Evolutionary conservation across 2,888 invertebrate genomes (phyloP), one percentile per base, ranked within the genome.

Genomic region (Eledone cirrhosa): DNA sequence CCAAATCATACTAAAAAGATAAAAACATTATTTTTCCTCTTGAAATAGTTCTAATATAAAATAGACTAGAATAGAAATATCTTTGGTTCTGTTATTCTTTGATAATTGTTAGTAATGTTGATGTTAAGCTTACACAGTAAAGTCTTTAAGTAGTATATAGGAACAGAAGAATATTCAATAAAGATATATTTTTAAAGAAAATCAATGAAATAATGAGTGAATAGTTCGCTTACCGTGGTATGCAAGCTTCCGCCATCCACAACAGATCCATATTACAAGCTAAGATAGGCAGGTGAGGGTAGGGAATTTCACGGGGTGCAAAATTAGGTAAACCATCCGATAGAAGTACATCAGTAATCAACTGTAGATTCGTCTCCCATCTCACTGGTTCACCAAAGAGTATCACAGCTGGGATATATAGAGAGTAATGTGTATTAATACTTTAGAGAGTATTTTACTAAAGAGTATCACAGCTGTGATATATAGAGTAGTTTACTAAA

Each of bases 221-320:
- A 75, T 41, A 47, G 16, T 33, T 7, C 16, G 11, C 24, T 63
- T 89, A 93, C 92, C 94, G 92, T 1, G 94, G 94, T 89, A 93
- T 92, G 29, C 92, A 92, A 14, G 93, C 93, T 85, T 94, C 94
- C 2, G 94, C 93, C 91, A 94, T 93, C 93, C 93, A 94, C 78
- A 93, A 90, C 74, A 94, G 90, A 90, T 94, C 94, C 92, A 93
- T 93, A 85, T 94, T 94, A 86, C 94, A 94, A 0, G 93, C 94
- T 80, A 94, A 89, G n/a, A 94, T 88, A 48, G 94, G 94, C 82
- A 94, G 91, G 88, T 94, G 94, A 5, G 93, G 93, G 87, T 93
- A 92, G 31, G 93, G 92, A 82, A 92, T 87, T 74, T 87, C 87
- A 75, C 84, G 83, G 48, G 88, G 88, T 11, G 85, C 84, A 48